A percentile compares a stretch with the other conserved stretches of the same genome.
phyloP scores from a whole-genome alignment of 2,797 vertebrate species.

The Buphagus erythrorhynchus region DNA sequence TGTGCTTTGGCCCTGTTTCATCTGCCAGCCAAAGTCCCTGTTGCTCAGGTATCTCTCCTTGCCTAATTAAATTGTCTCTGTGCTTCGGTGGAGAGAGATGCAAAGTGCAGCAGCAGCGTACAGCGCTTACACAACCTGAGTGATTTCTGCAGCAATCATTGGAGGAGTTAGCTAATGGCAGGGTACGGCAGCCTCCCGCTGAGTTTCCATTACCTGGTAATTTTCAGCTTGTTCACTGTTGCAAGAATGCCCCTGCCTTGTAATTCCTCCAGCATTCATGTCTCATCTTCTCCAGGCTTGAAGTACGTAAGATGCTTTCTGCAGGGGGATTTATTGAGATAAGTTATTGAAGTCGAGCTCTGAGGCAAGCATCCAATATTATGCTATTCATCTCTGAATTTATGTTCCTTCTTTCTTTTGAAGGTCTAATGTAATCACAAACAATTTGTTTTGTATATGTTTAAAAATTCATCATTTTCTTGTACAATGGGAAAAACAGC shows the following conservation, averaged over 20 bases:
- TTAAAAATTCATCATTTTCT: constrained; percentile 77
- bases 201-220: constrained; percentile 84
- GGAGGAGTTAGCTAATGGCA: constrained; percentile 79
- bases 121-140: constrained; percentile 55
- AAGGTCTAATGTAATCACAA: constrained; percentile 78
- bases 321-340: constrained; percentile 79
- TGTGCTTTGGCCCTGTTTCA: neutral
- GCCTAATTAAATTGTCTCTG: constrained; percentile 29
- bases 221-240: constrained; percentile 83
- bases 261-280: constrained; percentile 77
- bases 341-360: constrained; percentile 81
- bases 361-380: constrained; percentile 75
- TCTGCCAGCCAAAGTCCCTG: neutral
- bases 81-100: constrained; percentile 47
- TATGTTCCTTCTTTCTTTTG: constrained; percentile 70
- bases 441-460: constrained; percentile 75
- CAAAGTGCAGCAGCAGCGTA: constrained; percentile 38
- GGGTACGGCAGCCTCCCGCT: constrained; percentile 74
- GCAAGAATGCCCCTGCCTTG: constrained; percentile 79
- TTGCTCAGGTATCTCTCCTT: neutral
- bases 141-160: constrained; percentile 69
- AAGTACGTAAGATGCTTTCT: constrained; percentile 77
- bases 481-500: constrained; percentile 33
- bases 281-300: constrained; percentile 79
- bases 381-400: constrained; percentile 72